Evolutionary conservation across 2,113 vertebrate species (phyloP).

Genomic region (Emydura subglobosa): DNA sequence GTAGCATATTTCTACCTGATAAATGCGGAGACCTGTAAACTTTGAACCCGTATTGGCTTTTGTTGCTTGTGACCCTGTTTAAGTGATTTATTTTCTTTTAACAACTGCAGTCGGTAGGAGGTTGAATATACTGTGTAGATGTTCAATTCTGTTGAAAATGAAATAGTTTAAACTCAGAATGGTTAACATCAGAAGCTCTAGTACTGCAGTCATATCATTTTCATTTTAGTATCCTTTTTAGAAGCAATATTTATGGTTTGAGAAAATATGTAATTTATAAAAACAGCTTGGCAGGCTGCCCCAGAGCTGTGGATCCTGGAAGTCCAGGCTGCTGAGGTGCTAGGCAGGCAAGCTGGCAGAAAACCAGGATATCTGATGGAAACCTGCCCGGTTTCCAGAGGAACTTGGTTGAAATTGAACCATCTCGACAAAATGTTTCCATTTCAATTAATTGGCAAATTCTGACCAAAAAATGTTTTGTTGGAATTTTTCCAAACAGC

Average conservation of each 20-base stretch:
- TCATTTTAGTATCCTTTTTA: constrained; percentile 56
- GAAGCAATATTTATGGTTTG: constrained; percentile 42
- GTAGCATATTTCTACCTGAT: constrained; percentile 91
- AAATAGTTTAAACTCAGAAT: constrained; percentile 64
- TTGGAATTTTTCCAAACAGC: not conserved
- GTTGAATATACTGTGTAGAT: constrained; percentile 58
- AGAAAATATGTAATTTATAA: constrained; percentile 42
- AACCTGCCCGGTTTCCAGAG: not conserved
- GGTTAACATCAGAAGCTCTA: constrained; percentile 36
- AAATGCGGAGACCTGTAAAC: constrained; percentile 91
- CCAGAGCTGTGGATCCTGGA: not conserved
- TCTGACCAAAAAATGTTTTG: not conserved
- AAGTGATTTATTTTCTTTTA: constrained; percentile 89
- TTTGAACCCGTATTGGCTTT: constrained; percentile 90
- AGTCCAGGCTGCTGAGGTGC: not conserved
- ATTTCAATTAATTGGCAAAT: constrained; percentile 31
- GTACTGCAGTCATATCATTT: constrained; percentile 39
- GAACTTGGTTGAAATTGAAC: not conserved
- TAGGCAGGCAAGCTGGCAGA: not conserved
- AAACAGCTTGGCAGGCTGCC: constrained; percentile 38
- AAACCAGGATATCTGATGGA: not conserved
- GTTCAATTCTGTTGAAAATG: constrained; percentile 70
- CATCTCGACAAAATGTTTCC: not conserved
- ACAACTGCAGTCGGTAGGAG: constrained; percentile 76
- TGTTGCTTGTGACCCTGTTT: constrained; percentile 90